Evolutionary conservation across 2,113 vertebrate species (phyloP).

Genomic region (Reinhardtius hippoglossoides): DNA sequence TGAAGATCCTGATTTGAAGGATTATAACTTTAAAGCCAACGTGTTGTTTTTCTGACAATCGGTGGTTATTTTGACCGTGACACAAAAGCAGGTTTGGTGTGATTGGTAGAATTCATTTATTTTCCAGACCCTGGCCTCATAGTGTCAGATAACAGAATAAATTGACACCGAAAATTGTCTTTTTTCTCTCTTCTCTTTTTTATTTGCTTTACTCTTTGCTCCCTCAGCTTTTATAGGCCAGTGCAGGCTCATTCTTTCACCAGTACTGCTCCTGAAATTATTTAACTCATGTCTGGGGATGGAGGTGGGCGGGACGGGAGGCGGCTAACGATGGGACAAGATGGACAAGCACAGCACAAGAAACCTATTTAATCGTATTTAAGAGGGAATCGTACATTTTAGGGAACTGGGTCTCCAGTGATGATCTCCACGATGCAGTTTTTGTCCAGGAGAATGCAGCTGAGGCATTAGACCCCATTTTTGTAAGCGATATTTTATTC

Average conservation of each 20-base stretch:
- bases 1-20: not conserved
- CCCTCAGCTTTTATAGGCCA: constrained; percentile 5
- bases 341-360: not conserved
- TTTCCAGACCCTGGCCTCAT: not conserved
- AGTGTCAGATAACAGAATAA: not conserved
- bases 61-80: not conserved
- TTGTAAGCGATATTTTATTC: not conserved
- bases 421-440: not conserved
- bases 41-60: not conserved
- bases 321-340: not conserved
- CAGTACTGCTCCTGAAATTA: constrained; percentile 5
- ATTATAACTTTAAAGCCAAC: not conserved
- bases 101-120: not conserved
- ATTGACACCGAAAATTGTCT: not conserved
- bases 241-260: not conserved
- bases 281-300: constrained; percentile 5
- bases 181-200: not conserved
- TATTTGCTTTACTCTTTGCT: not conserved
- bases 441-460: not conserved
- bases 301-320: not conserved
- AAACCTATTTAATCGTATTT: not conserved
- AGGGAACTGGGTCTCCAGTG: not conserved
- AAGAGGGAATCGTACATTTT: rapidly evolving
- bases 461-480: not conserved
- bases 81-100: not conserved